These are phyloP conservation scores for Drosophila basisetae DNA, from an alignment of 2,888 invertebrate genomes.

Conservation along the genomic window DNA sequence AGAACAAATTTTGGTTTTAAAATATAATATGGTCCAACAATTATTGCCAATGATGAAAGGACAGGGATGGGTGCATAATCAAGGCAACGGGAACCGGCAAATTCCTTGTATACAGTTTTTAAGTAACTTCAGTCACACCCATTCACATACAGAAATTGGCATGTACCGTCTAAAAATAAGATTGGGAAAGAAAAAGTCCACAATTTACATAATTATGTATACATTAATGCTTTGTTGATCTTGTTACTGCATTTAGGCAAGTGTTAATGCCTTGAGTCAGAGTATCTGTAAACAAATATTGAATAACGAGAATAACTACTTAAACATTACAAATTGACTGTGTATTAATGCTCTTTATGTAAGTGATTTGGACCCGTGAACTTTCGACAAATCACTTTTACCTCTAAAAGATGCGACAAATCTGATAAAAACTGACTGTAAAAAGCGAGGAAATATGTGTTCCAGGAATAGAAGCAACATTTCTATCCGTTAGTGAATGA, in stretches of 20 bases:
- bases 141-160: not conserved
- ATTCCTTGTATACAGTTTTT: not conserved
- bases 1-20: fast-evolving
- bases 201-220: not conserved
- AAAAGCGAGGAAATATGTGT: not conserved
- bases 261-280: not conserved
- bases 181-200: not conserved
- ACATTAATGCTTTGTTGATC: not conserved
- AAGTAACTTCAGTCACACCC: not conserved
- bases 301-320: not conserved
- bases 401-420: not conserved
- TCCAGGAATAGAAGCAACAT: not conserved
- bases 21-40: not conserved
- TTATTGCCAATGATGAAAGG: not conserved
- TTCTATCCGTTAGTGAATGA: not conserved
- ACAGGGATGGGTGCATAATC: not conserved
- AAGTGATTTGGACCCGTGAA: not conserved
- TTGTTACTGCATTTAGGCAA: not conserved
- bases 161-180: not conserved
- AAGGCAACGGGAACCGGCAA: not conserved
- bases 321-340: not conserved
- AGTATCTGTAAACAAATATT: not conserved
- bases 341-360: not conserved
- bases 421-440: not conserved
- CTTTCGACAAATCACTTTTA: not conserved